Evolutionary conservation across 2,888 invertebrate species (phyloP).

Genomic region (Deilephila elpenor): DNA sequence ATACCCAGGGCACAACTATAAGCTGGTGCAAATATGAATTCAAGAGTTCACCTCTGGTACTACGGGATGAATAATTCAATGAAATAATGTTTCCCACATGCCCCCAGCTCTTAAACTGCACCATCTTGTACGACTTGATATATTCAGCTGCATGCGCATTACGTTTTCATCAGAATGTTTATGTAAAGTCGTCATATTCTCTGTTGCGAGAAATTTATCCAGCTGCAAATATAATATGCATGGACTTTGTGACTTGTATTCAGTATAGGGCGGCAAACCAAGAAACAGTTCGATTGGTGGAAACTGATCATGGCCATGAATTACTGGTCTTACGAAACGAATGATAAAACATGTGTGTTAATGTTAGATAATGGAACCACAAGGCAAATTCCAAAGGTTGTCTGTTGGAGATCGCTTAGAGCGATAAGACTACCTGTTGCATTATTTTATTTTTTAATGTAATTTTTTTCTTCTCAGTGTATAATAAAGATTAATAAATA

Average conservation of each 20-base stretch:
- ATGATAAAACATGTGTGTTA: too few relatives aligned
- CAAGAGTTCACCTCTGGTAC: conserved; percentile 8
- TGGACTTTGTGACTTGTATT: neutral
- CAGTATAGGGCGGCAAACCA: too few relatives aligned
- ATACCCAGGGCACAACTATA: neutral
- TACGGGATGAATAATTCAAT: conserved; percentile 17
- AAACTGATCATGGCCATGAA: neutral
- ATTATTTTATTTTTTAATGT: too few relatives aligned
- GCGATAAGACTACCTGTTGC: too few relatives aligned
- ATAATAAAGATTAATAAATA: too few relatives aligned
- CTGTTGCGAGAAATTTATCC: conserved; percentile 2
- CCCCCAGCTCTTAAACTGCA: conserved; percentile 18
- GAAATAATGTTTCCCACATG: conserved; percentile 27
- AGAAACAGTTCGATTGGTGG: neutral
- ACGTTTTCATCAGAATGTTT: conserved; percentile 28
- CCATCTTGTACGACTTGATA: conserved; percentile 24
- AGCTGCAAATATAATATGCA: neutral
- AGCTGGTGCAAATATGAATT: neutral
- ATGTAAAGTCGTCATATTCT: conserved; percentile 15
- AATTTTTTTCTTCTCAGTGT: too few relatives aligned
- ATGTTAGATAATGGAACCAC: too few relatives aligned
- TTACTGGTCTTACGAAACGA: too few relatives aligned
- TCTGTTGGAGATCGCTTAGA: too few relatives aligned
- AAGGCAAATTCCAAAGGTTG: too few relatives aligned
- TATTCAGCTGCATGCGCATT: conserved; percentile 32